Evolutionary conservation across 2,888 invertebrate genomes (phyloP), one percentile per base, ranked within the genome.

Genomic region (Lepeophtheirus nordmannii): DNA sequence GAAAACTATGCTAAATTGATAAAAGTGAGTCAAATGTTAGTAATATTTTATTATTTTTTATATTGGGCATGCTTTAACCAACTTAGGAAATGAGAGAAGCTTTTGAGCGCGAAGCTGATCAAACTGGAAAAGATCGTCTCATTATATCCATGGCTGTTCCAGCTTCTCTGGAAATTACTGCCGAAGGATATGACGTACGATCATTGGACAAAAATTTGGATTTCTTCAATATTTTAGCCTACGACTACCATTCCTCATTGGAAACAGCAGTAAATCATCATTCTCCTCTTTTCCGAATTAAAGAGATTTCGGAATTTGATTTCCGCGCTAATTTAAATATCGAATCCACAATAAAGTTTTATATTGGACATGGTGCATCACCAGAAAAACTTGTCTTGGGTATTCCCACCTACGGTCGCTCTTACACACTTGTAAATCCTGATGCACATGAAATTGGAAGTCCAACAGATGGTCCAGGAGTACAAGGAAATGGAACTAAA

Each of bases 131-230:
- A 72, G 80, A 86, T 0, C 78, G 85, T 69, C 80, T 93, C 40
- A 78, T 93, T 64, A 78, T 94, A 20, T 89, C 93, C 9, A 90
- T 93, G 85, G 93, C 93, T 12, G 89, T 93, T 39, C 92, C 92
- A 0, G 92, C 92, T 1, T 92, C 92, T 23, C 86, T 89, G 71
- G 89, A 92, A 74, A 90, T 91, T 73, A 87, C 93, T 70, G 86
- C 90, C 73, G 89, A 91, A 74, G 93, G 93, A 69, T 94, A 90
- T 74, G 92, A 94, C 72, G 82, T 94, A 67, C 85, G 86, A 68
- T 85, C 85, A 71, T 77, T 94, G 67, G 88, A 89, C 75, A 86
- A 86, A 72, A 84, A 90, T 75, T 77, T 91, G 71, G 92, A 92
- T 77, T 92, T 92, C 83, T 86, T 92, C 80, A 92, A 92, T 77